Evolutionary conservation across 2,113 vertebrate genomes (phyloP).

Genomic region (Chionis minor): DNA sequence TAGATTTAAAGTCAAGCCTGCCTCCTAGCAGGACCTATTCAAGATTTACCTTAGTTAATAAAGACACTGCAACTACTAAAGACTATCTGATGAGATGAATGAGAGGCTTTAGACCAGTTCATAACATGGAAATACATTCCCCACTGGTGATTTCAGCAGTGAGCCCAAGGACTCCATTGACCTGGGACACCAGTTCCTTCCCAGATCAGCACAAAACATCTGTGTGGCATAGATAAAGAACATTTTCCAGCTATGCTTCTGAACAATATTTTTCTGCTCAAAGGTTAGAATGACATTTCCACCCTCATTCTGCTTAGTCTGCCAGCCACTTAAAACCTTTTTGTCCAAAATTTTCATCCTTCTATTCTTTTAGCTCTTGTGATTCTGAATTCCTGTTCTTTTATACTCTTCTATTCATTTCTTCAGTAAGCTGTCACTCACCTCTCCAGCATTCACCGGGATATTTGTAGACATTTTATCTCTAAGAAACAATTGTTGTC

Average conservation of each 20-base stretch:
- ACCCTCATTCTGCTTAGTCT: background rate
- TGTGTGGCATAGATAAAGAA: background rate
- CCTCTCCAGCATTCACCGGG: background rate
- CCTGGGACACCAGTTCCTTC: background rate
- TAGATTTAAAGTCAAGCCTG: background rate
- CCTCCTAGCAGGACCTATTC: background rate
- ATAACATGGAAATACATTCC: background rate
- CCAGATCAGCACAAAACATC: background rate
- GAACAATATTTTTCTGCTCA: background rate
- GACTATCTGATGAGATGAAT: background rate
- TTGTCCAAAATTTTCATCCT: background rate
- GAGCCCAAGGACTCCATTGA: background rate
- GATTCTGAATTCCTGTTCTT: background rate
- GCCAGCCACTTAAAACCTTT: background rate
- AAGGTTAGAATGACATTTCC: background rate
- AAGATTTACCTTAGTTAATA: background rate
- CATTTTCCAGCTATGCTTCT: background rate
- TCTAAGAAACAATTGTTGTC: accelerated
- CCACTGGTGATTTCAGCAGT: background rate
- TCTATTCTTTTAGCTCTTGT: background rate
- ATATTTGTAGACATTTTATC: background rate
- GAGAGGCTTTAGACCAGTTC: background rate
- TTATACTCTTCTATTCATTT: background rate
- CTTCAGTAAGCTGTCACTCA: background rate
- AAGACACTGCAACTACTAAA: background rate